Conservation (phyloP, 2,888 invertebrate species). For the Diloba caeruleocephala region DNA sequence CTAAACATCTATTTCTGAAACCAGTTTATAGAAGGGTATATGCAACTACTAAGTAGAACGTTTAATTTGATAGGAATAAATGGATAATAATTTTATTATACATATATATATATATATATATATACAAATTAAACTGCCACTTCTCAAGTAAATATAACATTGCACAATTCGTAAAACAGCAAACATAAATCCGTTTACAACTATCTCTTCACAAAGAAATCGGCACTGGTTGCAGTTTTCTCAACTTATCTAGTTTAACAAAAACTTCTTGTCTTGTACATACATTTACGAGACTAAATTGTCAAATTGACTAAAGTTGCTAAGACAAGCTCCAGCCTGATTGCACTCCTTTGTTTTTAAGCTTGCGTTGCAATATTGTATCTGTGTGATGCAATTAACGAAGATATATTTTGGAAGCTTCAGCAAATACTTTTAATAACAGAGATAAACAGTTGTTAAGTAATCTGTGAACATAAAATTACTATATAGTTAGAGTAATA, state of each 20-base stretch:
- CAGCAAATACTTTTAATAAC: not conserved
- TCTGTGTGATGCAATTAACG: conserved; percentile 27
- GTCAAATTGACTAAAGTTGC: conserved; percentile 49
- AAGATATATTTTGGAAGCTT: conserved; percentile 23
- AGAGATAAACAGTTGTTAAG: conserved; percentile 3
- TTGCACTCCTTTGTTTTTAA: conserved; percentile 46
- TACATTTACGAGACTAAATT: conserved; percentile 51
- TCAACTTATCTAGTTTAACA: conserved; percentile 26
- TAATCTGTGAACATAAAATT: conserved; percentile 16
- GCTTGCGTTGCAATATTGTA: conserved; percentile 32
- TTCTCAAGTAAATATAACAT: too few relatives aligned
- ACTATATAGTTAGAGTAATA: too few relatives aligned
- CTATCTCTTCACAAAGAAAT: conserved; percentile 12
- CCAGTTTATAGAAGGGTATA: too few relatives aligned
- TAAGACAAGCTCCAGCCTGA: conserved; percentile 32
- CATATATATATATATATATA: too few relatives aligned
- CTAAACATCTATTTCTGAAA: too few relatives aligned
- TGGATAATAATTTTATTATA: too few relatives aligned
- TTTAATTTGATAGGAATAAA: too few relatives aligned
- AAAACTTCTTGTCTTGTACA: conserved; percentile 46
- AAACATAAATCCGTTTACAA: conserved; percentile 14
- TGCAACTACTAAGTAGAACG: too few relatives aligned
- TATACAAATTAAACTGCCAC: too few relatives aligned
- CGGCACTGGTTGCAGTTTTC: conserved; percentile 24
- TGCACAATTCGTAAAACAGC: not conserved